phyloP scores from a whole-genome alignment of 2,113 vertebrate species.

The Illadopsis cleaveri region DNA sequence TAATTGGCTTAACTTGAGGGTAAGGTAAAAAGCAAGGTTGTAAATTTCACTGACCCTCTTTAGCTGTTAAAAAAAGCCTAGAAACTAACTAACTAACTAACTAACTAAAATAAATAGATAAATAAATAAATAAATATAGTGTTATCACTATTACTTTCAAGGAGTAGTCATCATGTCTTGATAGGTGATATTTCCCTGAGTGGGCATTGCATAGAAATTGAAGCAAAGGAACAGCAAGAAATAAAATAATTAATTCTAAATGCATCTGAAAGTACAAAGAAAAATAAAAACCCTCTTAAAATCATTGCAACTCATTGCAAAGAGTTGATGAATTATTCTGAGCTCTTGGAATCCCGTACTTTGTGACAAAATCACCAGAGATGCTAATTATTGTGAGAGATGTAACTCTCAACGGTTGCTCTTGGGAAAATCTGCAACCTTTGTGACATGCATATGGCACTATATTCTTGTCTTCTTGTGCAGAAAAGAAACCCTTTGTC shows the following conservation, averaged over 20 bases:
- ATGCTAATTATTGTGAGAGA: not conserved
- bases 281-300: not conserved
- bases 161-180: not conserved
- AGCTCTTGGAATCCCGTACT: not conserved
- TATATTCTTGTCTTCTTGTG: not conserved
- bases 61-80: not conserved
- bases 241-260: not conserved
- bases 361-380: not conserved
- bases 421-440: not conserved
- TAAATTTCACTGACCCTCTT: not conserved
- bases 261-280: not conserved
- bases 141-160: not conserved
- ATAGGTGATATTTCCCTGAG: not conserved
- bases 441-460: not conserved
- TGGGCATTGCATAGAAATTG: not conserved
- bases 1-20: not conserved
- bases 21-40: not conserved
- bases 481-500: not conserved
- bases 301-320: not conserved
- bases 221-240: not conserved
- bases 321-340: not conserved
- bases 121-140: too few relatives aligned
- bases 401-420: not conserved
- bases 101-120: too few relatives aligned
- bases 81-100: not conserved